Base-by-base conservation (phyloP, 2,797 vertebrate genomes). In the Sitta carolinensis region DNA sequence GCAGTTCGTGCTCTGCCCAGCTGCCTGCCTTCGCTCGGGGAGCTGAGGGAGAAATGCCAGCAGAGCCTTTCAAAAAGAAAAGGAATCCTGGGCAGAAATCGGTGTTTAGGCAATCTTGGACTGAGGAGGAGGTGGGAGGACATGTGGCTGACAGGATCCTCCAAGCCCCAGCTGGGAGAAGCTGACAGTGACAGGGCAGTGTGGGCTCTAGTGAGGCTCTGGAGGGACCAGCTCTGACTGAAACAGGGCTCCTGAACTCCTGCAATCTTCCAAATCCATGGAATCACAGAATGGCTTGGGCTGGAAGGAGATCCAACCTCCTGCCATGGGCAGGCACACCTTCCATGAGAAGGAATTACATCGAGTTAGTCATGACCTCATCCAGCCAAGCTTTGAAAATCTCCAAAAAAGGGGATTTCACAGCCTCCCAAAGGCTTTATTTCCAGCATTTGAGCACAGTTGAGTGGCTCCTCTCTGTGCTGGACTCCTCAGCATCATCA, bases 101-200 rank as follows among this genome's bases (percentile, higher is more conserved):
- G 42, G 61, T 18, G 30, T 67, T 83, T 23, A 63, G 68, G 16
- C 38, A 48, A 19, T 30, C 17, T 76, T 21, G 25, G 62, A 11
- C 16, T 11, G 36, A n/a, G 8, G 34, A 55, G 32, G 42, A 70
- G 20, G 18, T 80, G 76, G 47, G 72, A 73, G 63, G 40, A 43
- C n/a, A 1, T 1, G 42, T 0, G 7, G 57, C 15, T 23, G 2
- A 11, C 11, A 63, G 54, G 42, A 21, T 26, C 13, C 52, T 23
- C 25, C 73, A 55, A 36, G n/a, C 17, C 42, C 26, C 0, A 2
- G 4, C 54, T 57, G 52, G 47, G 61, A 25, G 73, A 59, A 16
- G 22, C 2, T 7, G 5, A 38, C 26, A 16, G 16, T 45, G 64
- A 13, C 12, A 4, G 70, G 61, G 40, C 7, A 16, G 8, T 1